Evolutionary conservation across 2,113 vertebrate species (phyloP).

Genomic region (Myotis yumanensis): DNA sequence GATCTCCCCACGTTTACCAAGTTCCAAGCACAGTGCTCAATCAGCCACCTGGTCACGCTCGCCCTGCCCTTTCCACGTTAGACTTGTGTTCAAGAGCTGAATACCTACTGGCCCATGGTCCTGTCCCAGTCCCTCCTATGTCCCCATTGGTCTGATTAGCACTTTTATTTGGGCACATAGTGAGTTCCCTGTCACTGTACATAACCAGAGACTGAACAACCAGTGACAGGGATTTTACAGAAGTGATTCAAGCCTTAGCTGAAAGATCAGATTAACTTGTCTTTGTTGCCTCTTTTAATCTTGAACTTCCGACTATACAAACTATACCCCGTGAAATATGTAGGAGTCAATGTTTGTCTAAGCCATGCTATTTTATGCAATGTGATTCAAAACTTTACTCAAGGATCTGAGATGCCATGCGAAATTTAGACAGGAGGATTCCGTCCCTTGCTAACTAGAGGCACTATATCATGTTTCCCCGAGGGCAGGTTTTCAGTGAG

Average conservation of each 20-base stretch:
- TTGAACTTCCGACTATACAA: slow-evolving; percentile 15
- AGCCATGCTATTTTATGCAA: background rate
- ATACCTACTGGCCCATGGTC: fast-evolving
- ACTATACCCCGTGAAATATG: background rate
- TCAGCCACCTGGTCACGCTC: background rate
- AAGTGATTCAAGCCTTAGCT: background rate
- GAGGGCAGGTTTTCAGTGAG: background rate
- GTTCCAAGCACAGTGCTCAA: background rate
- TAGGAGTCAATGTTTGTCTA: background rate
- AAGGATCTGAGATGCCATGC: background rate
- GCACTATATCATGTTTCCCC: background rate
- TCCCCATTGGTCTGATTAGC: background rate
- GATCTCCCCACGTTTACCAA: background rate
- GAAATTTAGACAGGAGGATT: background rate
- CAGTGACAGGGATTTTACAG: background rate
- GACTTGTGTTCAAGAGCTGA: background rate
- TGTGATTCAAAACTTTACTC: background rate
- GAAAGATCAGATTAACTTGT: slow-evolving; percentile 4
- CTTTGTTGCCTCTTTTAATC: slow-evolving; percentile 5
- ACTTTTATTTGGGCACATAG: background rate
- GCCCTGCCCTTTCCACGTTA: no score
- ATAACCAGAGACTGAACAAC: background rate
- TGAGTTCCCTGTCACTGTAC: background rate
- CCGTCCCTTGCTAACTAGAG: background rate
- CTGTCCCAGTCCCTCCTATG: background rate